A percentile compares a stretch with the other conserved stretches of the same genome.
phyloP scores from a whole-genome alignment of 2,113 vertebrate genomes.

The Neofelis nebulosa region DNA sequence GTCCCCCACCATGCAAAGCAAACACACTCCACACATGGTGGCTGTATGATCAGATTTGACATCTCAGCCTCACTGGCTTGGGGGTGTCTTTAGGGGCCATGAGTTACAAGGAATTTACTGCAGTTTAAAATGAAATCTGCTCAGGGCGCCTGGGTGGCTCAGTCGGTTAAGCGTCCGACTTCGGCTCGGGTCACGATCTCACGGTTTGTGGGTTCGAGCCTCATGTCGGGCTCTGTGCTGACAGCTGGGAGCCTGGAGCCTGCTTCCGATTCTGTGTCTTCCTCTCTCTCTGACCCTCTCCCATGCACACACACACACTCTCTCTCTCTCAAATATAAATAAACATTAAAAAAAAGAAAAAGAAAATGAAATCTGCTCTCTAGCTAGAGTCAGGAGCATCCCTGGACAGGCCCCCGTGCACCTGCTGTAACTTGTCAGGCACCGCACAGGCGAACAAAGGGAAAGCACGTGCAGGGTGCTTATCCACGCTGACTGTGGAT shows the following conservation, averaged over 20 bases:
- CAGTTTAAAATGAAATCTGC: background rate
- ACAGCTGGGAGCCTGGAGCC: no score
- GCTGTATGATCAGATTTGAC: fast-evolving
- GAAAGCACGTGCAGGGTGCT: background rate
- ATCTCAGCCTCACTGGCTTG: background rate
- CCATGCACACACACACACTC: no score
- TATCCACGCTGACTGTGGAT: fast-evolving
- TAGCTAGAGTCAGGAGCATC: background rate
- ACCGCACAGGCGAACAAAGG: background rate
- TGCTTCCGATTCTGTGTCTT: no score
- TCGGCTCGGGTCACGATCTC: no score
- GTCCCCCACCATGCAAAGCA: background rate
- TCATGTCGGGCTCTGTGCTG: no score
- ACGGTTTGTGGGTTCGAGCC: no score
- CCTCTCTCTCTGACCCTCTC: no score
- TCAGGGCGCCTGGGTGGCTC: background rate
- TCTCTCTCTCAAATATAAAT: no score
- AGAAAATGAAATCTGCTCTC: background rate
- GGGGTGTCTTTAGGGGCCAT: background rate
- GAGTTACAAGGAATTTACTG: background rate
- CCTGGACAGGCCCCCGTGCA: background rate
- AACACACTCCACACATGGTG: background rate
- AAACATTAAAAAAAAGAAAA: no score
- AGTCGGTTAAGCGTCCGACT: no score
- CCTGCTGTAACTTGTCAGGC: background rate